Percentiles rank a stretch among this genome's conserved stretches.
Evolutionary conservation across 2,888 invertebrate species (phyloP).

Genomic region (Aleiodes leptofemur): DNA sequence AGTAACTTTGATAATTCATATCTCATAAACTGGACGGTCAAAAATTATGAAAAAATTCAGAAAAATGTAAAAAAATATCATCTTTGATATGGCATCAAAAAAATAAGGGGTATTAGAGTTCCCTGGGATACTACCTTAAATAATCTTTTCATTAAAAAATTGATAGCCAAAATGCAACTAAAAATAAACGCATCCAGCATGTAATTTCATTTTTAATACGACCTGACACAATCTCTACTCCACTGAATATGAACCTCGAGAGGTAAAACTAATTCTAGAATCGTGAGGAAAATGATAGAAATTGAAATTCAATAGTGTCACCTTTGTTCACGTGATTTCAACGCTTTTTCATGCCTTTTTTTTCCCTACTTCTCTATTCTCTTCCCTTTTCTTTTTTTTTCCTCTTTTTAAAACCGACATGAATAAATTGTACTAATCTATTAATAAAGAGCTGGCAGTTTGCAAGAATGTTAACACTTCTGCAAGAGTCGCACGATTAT

Average conservation of each 20-base stretch:
- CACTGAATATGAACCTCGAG: neutral
- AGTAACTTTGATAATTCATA: too few relatives aligned
- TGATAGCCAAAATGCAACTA: too few relatives aligned
- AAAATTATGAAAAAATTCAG: too few relatives aligned
- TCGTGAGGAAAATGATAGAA: neutral
- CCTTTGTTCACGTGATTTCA: neutral
- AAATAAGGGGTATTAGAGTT: too few relatives aligned
- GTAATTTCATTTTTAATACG: neutral
- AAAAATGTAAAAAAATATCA: too few relatives aligned
- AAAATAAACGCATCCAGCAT: neutral
- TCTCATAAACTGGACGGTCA: too few relatives aligned
- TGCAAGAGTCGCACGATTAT: neutral
- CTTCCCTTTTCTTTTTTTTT: too few relatives aligned
- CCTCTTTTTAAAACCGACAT: neutral
- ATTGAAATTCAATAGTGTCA: conserved; percentile 27
- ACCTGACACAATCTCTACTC: neutral
- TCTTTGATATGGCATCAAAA: too few relatives aligned
- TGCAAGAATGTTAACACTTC: neutral
- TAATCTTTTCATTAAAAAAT: too few relatives aligned
- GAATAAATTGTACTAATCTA: conserved; percentile 18
- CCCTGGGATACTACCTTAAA: too few relatives aligned
- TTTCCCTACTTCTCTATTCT: too few relatives aligned
- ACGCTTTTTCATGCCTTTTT: neutral
- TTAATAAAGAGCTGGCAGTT: conserved; percentile 5
- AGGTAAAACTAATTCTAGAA: conserved; percentile 5